phyloP scores from a whole-genome alignment of 1,140 invertebrate genomes.

The Centruroides vittatus region DNA sequence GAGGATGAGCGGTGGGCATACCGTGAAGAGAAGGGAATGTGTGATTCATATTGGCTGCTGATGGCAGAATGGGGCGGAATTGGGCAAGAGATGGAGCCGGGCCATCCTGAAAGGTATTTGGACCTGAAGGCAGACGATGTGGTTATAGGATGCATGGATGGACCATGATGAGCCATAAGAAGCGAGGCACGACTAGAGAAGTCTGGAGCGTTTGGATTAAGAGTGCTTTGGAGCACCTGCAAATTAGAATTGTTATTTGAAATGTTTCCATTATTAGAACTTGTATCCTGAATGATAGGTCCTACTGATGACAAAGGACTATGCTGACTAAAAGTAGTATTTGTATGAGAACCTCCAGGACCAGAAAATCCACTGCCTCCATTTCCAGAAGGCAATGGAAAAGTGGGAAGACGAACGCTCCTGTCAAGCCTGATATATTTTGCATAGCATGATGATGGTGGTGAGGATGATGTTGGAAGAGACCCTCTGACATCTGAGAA shows the following conservation, averaged over 20 bases:
- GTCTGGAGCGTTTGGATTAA: conserved; percentile 77
- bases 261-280: not conserved
- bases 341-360: conserved; percentile 12
- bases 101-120: conserved; percentile 5
- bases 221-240: conserved; percentile 41
- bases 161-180: conserved; percentile 11
- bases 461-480: conserved; percentile 7
- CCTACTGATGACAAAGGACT: conserved; percentile 14
- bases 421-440: not conserved
- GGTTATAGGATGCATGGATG: conserved; percentile 5
- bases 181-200: conserved; percentile 38
- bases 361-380: not conserved
- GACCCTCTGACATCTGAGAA: conserved; percentile 4
- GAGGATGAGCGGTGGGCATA: conserved; percentile 28
- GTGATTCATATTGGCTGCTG: conserved; percentile 1
- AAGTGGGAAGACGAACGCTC: conserved; percentile 7
- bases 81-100: conserved; percentile 6
- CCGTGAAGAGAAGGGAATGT: conserved; percentile 4
- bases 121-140: conserved; percentile 5
- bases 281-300: conserved; percentile 4
- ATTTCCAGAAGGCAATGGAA: not conserved
- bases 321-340: conserved; percentile 12
- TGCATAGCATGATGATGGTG: no score
- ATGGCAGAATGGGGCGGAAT: conserved; percentile 9
- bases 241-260: not conserved